These are phyloP conservation scores for Diplosoma virens DNA, from an alignment of 23 tunicate species.

Conservation along the genomic window DNA sequence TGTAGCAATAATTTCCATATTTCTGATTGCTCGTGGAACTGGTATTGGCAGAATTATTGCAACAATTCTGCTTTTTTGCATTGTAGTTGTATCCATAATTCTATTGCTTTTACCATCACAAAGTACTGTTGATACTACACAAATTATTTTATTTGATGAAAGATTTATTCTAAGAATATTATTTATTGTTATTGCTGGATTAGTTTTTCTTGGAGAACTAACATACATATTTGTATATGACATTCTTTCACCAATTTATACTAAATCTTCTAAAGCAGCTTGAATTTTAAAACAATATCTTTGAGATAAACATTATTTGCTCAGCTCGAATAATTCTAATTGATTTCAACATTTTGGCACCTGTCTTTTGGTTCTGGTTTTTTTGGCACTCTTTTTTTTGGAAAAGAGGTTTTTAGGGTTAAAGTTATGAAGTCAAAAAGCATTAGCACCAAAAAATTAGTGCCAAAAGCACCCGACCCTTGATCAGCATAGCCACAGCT, in stretches of 20 bases:
- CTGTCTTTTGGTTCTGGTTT: too few species aligned
- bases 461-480: too few species aligned
- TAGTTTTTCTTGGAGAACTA: background rate
- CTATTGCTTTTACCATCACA: background rate
- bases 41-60: background rate
- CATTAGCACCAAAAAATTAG: too few species aligned
- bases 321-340: too few species aligned
- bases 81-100: background rate
- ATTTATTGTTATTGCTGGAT: background rate
- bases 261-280: background rate
- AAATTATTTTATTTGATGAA: background rate
- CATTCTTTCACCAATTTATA: background rate
- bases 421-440: too few species aligned
- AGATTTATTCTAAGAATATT: background rate
- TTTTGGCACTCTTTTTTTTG: too few species aligned
- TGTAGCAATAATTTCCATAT: background rate
- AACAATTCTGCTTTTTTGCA: background rate
- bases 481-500: too few species aligned
- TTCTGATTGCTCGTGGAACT: background rate
- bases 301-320: too few species aligned
- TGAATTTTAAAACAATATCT: too few species aligned
- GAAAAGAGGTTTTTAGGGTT: too few species aligned
- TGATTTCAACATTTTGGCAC: too few species aligned
- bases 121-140: background rate
- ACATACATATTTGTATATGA: background rate